Evolutionary conservation across 2,888 invertebrate species (phyloP), one percentile per base, ranked within the genome.

Genomic region (Napeogenes inachia): DNA sequence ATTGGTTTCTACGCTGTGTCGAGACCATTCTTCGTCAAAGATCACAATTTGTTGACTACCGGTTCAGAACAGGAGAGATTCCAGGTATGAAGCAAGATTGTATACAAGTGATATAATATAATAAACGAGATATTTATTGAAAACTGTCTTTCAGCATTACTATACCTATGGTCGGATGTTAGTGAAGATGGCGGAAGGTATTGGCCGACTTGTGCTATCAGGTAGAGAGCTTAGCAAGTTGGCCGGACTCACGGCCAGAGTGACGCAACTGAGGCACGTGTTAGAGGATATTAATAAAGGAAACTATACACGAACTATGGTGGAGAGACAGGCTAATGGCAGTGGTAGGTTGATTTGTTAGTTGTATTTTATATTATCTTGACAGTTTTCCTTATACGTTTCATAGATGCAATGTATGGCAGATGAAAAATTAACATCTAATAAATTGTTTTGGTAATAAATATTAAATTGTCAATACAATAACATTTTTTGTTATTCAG

Each of bases 141-240:
- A 10, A 42, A n/a, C 13, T 13, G 38, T 54, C 2, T 21, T 4
- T 45, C 79, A 96, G 94, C 94, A 95, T 71, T 99, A 99, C 83
- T 99, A 99, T 87, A 97, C 97, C 21, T 98, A 97, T 87, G 99
- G 99, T 0, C 93, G 99, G 47, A 98, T 98, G 98, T 87, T 98
- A 77, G 94, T 98, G 6, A 98, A 98, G 78, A 92, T 99, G 90
- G 99, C 99, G 3, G 98, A 99, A 85, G 99, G 99, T 3, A 97
- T 99, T 74, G 99, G 99, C 0, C 93, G 99, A 50, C 91, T 99
- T 56, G 98, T 99, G 2, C 89, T 99, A 68, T 99, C 99, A 1
- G 99, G 99, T 0, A 92, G 99, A 60, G 99, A 99, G 84, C 92
- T 99, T 87, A 98, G 98, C 13, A 93, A 97, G 69, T 87, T 99